Evolutionary conservation across 2,888 invertebrate species (phyloP), one percentile per base, ranked within the genome.

Genomic region (Chaitophorus viminalis): DNA sequence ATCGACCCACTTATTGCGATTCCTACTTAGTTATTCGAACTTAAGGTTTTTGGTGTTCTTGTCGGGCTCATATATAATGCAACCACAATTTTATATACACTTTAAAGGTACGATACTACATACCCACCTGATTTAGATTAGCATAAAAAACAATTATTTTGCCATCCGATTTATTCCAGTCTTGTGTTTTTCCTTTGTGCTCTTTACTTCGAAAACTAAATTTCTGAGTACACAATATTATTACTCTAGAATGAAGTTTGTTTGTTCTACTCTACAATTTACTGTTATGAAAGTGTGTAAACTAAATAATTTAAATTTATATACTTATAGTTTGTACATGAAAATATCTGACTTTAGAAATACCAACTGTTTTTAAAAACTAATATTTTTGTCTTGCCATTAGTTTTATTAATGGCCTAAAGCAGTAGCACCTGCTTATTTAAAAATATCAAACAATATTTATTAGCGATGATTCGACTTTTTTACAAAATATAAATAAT

Each of bases 301-400:
- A 36, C n/a, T 79, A 39, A 68, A 81, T 29, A 68, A 81, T 81
- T 68, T 68, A 29, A 68, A 81, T n/a, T 68, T 46, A n/a, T 46
- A n/a, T n/a, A 36, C 60, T 9, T 46, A 46, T 5, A 9, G 1
- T 9, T 9, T 36, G 36, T 54, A n/a, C 79, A 17, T 60, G 68
- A 81, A 82, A 52, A 65, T 72, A 52, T 33, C 17, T 8, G 46
- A 72, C 70, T 72, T 33, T 82, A 31, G 14, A 6, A 70, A 18
- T 1, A 52, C 33, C n/a, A 70, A 72, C 82, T 82, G 70, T 82
- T 29, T 82, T 82, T 33, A 52, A 33, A 31, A 21, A 21, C 31
- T 31, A 46, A 74, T 29, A 70, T 82, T 72, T 82, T 72, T 82
- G 33, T 31, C 9, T 36, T 70, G 21, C 31, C 52, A 72, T 72